Evolutionary conservation across 2,888 invertebrate genomes (phyloP), one percentile per base, ranked within the genome.

Genomic region (Eueremaeus valkanovi): DNA sequence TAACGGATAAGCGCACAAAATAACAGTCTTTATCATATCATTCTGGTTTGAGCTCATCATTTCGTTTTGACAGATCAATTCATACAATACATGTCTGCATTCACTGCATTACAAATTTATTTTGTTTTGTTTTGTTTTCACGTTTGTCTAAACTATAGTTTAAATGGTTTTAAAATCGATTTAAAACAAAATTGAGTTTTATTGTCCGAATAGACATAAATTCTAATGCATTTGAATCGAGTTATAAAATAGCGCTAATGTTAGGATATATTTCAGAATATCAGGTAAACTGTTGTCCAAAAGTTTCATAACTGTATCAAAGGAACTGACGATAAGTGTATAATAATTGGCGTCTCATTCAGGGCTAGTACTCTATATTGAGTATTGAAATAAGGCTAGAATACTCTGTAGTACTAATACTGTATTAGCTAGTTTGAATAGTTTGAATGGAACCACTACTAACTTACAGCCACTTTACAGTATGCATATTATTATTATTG

Each of bases 11-110:
- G n/a, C 31, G 36, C 9, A 8, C 66, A 31, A 36, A 66, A 66
- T 66, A 36, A 36, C 21, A 66, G 33, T 36, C 21, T 66, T 66
- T 66, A 36, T n/a, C 66, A 66, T 66, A 66, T 66, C 66, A 66
- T 36, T n/a, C 18, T 21, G 36, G 36, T 66, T 5, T 61, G 3
- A 5, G 36, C 66, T 66, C 36, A 66, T 36, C 66, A 66, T n/a
- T 36, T 36, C 21, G 3, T 29, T 31, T 18, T 61, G 61, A 61
- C 61, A 61, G 5, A 5, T 61, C 58, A 29, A 31, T 61, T 61
- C 61, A 33, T 16, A 45, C 18, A 18, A 45, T 45, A 45, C 18
- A 45, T 18, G 18, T 45, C 18, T 36, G 9, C 45, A 6, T n/a
- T n/a, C n/a, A n/a, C n/a, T n/a, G n/a, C n/a, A n/a, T n/a, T 3